Base-by-base conservation (phyloP, 2,888 invertebrate species). In the Tenthredo mesomela region DNA sequence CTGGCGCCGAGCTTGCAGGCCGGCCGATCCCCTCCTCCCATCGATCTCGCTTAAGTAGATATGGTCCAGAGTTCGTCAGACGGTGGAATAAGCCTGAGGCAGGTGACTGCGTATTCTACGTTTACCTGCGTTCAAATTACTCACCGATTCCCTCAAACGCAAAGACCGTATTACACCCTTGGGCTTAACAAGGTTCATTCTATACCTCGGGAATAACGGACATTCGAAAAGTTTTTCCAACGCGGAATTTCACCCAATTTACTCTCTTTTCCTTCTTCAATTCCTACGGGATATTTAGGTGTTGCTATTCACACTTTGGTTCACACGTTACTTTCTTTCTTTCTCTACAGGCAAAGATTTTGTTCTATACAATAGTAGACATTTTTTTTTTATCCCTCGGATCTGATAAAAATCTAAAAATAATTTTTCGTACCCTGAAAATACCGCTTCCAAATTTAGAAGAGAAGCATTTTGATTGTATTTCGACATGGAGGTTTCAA, bases 51-150 rank as follows among this genome's bases (percentile, higher is more conserved):
- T 15, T 77, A 77, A 77, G 77, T 77, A 77, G 77, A 77, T 77
- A 29, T 77, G 77, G 77, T 77, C 77, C 77, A 29, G 77, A 77
- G 77, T 77, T 77, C 47, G 77, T 50, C 77, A 77, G 77, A 77
- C 77, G 40, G 40, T 5, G 25, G 29, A 50, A 77, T 37, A 54
- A 29, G 50, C 77, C 77, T 54, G 50, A 12, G 73, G 73, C 73
- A 40, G 40, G 40, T 73, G 73, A 73, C 73, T 73, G 12, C 40
- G 21, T 12, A 21, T n/a, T 40, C 21, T 10, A 40, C 25, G 18
- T 37, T 37, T 73, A 43, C 40, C n/a, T 73, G 7, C 40, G 43
- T 73, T 40, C 21, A 43, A 73, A 73, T 43, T 73, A 43, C n/a
- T n/a, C 73, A 10, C 73, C 43, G 43, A 73, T 21, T 21, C 37